phyloP scores from a whole-genome alignment of 2,888 invertebrate species.

The Campaea margaritaria region DNA sequence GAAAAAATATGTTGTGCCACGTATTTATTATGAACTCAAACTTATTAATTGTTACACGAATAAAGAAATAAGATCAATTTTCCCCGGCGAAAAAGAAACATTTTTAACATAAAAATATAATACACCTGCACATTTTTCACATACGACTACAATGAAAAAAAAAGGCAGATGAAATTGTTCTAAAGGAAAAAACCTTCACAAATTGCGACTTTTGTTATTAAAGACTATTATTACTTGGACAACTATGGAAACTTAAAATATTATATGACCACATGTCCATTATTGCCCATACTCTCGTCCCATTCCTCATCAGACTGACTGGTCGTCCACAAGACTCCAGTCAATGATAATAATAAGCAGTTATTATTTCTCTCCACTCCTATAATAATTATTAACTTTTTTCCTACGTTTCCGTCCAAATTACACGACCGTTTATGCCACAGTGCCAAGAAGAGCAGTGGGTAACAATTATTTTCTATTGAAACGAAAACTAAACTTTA shows the following conservation, averaged over 20 bases:
- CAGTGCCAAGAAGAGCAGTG: slow-evolving; percentile 27
- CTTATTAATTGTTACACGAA: too few relatives aligned
- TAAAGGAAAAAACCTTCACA: slow-evolving; percentile 2
- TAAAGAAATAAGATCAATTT: too few relatives aligned
- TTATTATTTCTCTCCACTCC: slow-evolving; percentile 70
- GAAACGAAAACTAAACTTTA: too few relatives aligned
- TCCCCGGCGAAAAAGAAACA: background rate
- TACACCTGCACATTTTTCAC: background rate
- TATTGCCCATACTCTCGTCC: too few relatives aligned
- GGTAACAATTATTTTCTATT: background rate
- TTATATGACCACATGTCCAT: slow-evolving; percentile 29
- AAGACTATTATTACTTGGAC: slow-evolving; percentile 13
- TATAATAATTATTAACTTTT: slow-evolving; percentile 76
- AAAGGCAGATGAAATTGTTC: background rate
- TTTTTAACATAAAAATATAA: background rate
- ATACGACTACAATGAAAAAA: background rate
- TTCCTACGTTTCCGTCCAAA: slow-evolving; percentile 73
- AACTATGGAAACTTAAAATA: slow-evolving; percentile 9
- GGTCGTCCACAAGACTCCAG: slow-evolving; percentile 44
- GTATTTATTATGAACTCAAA: too few relatives aligned
- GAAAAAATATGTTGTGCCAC: too few relatives aligned
- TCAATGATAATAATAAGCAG: slow-evolving; percentile 75
- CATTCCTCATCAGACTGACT: slow-evolving; percentile 63
- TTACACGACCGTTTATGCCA: slow-evolving; percentile 52
- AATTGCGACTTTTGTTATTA: slow-evolving; percentile 2